These are phyloP conservation scores for Oegoconia quadripuncta DNA, from an alignment of 2,888 invertebrate genomes.

Conservation along the genomic window DNA sequence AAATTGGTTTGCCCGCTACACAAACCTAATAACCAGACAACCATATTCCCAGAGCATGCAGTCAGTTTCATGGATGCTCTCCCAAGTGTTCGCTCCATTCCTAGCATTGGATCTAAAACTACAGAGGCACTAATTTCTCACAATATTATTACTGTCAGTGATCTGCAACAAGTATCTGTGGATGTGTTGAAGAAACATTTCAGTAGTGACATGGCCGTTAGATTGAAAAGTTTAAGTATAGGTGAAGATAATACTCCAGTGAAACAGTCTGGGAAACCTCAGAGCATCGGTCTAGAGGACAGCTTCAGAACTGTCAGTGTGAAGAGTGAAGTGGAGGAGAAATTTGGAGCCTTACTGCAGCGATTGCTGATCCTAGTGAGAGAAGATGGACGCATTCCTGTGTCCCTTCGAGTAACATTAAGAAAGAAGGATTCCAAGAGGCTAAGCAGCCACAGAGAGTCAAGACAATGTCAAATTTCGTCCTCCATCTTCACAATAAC, in stretches of 20 bases:
- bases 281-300: constrained; percentile 89
- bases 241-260: constrained; percentile 88
- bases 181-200: constrained; percentile 81
- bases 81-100: constrained; percentile 81
- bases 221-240: constrained; percentile 83
- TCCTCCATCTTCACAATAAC: constrained; percentile 80
- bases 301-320: constrained; percentile 86
- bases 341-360: constrained; percentile 83
- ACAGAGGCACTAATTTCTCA: constrained; percentile 81
- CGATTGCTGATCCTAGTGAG: constrained; percentile 84
- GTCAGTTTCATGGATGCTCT: constrained; percentile 83
- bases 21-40: constrained; percentile 91
- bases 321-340: constrained; percentile 86
- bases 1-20: constrained; percentile 86
- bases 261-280: constrained; percentile 86
- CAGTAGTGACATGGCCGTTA: constrained; percentile 83
- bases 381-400: constrained; percentile 89
- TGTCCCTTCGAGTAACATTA: constrained; percentile 85
- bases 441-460: constrained; percentile 85
- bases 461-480: constrained; percentile 85
- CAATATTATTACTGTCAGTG: constrained; percentile 82
- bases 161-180: constrained; percentile 81
- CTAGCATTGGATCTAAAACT: constrained; percentile 88
- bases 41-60: constrained; percentile 84
- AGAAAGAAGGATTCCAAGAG: constrained; percentile 84